These are phyloP conservation scores for Myodes glareolus DNA, from an alignment of 2,113 vertebrate species.

Conservation along the genomic window DNA sequence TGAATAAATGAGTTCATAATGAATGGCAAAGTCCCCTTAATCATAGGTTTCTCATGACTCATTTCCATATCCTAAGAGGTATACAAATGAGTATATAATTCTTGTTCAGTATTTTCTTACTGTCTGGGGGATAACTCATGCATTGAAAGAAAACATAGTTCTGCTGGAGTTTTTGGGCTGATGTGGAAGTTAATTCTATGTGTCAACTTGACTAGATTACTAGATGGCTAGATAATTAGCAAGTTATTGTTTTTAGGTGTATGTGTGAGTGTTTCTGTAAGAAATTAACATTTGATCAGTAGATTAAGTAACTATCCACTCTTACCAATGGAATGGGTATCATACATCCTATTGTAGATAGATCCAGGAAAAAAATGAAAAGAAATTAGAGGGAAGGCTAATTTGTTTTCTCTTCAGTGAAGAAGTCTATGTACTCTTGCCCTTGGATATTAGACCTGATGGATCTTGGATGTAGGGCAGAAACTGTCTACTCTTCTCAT, in stretches of 20 bases:
- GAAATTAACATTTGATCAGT: neutral
- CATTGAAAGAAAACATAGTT: neutral
- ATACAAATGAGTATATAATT: neutral
- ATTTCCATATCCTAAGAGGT: neutral
- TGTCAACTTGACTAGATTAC: neutral
- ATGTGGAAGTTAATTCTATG: neutral
- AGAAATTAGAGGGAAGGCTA: neutral
- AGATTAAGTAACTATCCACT: neutral
- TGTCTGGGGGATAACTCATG: neutral
- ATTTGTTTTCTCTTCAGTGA: neutral
- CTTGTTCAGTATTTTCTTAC: constrained; percentile 14
- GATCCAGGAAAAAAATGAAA: neutral
- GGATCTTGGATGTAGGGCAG: neutral
- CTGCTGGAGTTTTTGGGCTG: neutral
- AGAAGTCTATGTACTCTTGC: neutral
- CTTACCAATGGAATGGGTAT: neutral
- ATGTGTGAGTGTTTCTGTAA: neutral
- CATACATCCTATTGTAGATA: neutral
- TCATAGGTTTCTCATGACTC: neutral
- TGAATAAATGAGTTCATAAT: neutral
- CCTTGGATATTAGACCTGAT: neutral
- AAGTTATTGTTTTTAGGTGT: neutral
- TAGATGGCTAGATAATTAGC: neutral
- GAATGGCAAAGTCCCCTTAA: neutral
- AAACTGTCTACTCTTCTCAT: neutral